Conservation (phyloP, 2,113 vertebrate species). For the Daubentonia madagascariensis region DNA sequence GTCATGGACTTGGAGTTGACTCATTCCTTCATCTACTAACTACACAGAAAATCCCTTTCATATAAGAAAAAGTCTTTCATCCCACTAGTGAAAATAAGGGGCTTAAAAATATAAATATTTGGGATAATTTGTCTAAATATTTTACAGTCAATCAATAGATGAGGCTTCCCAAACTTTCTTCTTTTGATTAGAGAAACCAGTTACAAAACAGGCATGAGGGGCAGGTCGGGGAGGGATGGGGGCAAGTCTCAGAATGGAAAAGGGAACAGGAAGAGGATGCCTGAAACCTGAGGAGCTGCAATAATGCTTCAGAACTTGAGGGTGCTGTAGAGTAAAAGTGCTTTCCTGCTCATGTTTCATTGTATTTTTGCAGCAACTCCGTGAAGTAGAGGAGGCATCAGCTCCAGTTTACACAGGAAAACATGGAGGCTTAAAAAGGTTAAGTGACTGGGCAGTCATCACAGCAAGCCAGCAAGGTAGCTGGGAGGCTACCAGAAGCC, state of each 20-base stretch:
- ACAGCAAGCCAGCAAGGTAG: background rate
- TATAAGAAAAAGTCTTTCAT: background rate
- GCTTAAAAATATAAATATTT: background rate
- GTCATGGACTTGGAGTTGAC: background rate
- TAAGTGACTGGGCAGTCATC: background rate
- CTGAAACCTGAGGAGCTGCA: too few relatives aligned
- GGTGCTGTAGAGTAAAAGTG: background rate
- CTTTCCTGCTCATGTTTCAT: background rate
- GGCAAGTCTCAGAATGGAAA: background rate
- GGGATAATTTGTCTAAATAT: background rate
- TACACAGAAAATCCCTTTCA: background rate
- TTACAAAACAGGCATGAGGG: background rate
- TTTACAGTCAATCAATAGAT: background rate
- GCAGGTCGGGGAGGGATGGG: background rate
- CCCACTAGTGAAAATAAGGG: background rate
- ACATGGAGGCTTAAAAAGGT: background rate
- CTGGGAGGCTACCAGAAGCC: rapidly evolving
- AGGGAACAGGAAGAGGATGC: background rate
- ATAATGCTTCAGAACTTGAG: background rate
- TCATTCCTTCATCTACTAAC: background rate
- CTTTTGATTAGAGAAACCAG: background rate
- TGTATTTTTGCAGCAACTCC: background rate
- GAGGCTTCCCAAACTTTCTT: background rate
- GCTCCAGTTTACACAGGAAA: background rate
- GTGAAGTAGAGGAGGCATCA: background rate